phyloP scores from a whole-genome alignment of 2,797 vertebrate species.

The Rhinatrema bivittatum region DNA sequence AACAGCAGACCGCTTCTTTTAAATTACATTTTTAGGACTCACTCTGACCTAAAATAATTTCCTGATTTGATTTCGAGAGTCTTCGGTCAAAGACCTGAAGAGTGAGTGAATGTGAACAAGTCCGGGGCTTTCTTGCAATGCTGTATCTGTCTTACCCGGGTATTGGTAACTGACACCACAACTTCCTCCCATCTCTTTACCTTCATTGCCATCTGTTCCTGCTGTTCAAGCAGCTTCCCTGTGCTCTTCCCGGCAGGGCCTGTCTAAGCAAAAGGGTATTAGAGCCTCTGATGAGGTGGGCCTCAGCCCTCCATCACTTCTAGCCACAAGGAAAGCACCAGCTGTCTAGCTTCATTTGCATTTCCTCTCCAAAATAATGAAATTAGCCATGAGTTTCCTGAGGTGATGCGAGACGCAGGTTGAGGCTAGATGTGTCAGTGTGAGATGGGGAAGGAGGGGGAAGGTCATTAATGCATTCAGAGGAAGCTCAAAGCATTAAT shows the following conservation, averaged over 20 bases:
- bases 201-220: constrained; percentile 76
- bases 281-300: constrained; percentile 69
- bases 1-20: not conserved
- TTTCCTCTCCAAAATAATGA: constrained; percentile 90
- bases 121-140: constrained; percentile 2
- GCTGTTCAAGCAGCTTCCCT: constrained; percentile 59
- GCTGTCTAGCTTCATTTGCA: constrained; percentile 96
- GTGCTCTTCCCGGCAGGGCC: constrained; percentile 62
- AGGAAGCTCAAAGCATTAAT: constrained; percentile 26
- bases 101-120: not conserved
- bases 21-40: too few relatives aligned
- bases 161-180: constrained; percentile 52
- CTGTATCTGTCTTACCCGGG: constrained; percentile 40
- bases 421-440: constrained; percentile 67
- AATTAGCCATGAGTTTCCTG: constrained; percentile 96
- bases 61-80: rapidly evolving
- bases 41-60: too few relatives aligned
- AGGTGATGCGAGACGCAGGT: constrained; percentile 81
- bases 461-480: constrained; percentile 55
- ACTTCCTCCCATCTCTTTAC: constrained; percentile 45
- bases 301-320: constrained; percentile 81
- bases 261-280: constrained; percentile 69
- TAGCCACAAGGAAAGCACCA: constrained; percentile 78
- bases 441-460: constrained; percentile 49
- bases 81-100: too few relatives aligned